A percentile compares a stretch with the other conserved stretches of the same genome.
Evolutionary conservation across 37 sponge, comb jelly and placozoan species (phyloP).

Genomic region (Petrosia ficiformis): DNA sequence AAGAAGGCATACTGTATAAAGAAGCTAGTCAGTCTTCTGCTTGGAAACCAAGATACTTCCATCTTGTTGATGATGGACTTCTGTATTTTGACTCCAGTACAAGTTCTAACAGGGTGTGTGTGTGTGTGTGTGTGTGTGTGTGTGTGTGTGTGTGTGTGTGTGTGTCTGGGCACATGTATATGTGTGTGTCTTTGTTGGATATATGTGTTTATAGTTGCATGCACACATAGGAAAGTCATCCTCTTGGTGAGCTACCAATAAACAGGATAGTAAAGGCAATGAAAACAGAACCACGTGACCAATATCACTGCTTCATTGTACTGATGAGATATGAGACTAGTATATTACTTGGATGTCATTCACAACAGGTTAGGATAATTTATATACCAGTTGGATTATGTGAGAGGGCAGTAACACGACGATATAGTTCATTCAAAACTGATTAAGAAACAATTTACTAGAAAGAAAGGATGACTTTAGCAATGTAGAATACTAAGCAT

Average conservation of each 20-base stretch:
- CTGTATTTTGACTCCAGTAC: constrained; percentile 42
- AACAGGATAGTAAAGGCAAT: constrained; percentile 23
- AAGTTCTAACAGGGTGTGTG: too few relatives aligned
- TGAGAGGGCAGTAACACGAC: too few relatives aligned
- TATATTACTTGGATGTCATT: constrained; percentile 29
- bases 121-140: too few relatives aligned
- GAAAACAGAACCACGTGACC: constrained; percentile 7
- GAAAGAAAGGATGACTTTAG: too few relatives aligned
- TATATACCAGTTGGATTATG: not conserved
- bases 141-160: too few relatives aligned
- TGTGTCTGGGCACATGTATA: too few relatives aligned
- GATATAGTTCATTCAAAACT: too few relatives aligned
- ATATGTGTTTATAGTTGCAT: too few relatives aligned
- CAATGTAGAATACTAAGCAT: too few relatives aligned
- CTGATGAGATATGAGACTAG: constrained; percentile 19
- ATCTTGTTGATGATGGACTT: constrained; percentile 5
- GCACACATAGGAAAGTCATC: not conserved
- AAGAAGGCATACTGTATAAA: constrained; percentile 44
- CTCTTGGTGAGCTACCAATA: constrained; percentile 17
- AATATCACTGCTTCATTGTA: constrained; percentile 30
- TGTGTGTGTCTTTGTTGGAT: too few relatives aligned
- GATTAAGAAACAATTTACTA: too few relatives aligned
- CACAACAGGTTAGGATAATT: constrained; percentile 6
- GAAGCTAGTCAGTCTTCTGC: constrained; percentile 8
- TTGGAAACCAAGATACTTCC: constrained; percentile 42